Evolutionary conservation across 1,140 invertebrate species (phyloP).

Genomic region (Hestina assimilis): DNA sequence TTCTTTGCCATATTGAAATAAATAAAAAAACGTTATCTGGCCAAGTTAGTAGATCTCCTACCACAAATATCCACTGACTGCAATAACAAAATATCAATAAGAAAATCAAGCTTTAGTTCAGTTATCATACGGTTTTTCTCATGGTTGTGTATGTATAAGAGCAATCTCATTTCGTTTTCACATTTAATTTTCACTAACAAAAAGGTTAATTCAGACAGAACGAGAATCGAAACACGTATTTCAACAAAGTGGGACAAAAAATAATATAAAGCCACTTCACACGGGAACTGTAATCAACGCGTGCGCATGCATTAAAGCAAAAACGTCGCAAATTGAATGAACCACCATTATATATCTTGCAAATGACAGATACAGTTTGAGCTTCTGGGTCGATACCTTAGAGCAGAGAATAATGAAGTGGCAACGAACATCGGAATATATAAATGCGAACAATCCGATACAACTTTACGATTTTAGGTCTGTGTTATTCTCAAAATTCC

Average conservation of each 20-base stretch:
- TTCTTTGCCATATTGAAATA: too few relatives aligned
- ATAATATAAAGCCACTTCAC: slow-evolving; percentile 3
- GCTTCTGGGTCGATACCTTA: background rate
- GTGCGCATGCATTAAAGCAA: slow-evolving; percentile 14
- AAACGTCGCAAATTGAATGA: slow-evolving; percentile 16
- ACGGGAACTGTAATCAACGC: slow-evolving; percentile 2
- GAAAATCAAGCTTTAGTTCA: too few relatives aligned
- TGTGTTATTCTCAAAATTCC: too few relatives aligned
- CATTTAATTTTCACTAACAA: slow-evolving; percentile 1
- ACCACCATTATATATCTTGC: slow-evolving; percentile 5
- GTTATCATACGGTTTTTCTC: too few relatives aligned
- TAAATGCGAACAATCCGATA: too few relatives aligned
- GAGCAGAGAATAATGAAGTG: background rate
- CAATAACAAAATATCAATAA: too few relatives aligned
- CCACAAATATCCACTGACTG: too few relatives aligned
- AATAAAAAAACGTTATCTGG: too few relatives aligned
- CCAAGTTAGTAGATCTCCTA: too few relatives aligned
- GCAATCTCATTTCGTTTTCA: background rate
- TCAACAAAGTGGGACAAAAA: slow-evolving; percentile 7
- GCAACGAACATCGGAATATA: too few relatives aligned
- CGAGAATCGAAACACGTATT: slow-evolving; percentile 5
- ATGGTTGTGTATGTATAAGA: too few relatives aligned
- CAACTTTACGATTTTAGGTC: too few relatives aligned
- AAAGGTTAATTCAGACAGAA: slow-evolving; percentile 6
- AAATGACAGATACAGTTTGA: slow-evolving; percentile 11